phyloP scores from a whole-genome alignment of 2,888 invertebrate genomes.

The Chaitophorus viminalis region DNA sequence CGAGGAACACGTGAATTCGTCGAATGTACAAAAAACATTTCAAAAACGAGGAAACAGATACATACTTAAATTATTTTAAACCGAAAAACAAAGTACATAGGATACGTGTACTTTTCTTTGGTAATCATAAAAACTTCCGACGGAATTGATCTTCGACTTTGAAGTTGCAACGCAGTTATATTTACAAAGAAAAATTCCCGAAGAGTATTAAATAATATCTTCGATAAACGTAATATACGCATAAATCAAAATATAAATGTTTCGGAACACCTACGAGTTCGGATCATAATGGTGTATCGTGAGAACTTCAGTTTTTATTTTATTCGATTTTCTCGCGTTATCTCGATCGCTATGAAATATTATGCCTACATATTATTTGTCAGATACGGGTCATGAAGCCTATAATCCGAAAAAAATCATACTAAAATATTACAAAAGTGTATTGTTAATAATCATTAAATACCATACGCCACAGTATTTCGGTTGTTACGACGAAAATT shows the following conservation, averaged over 20 bases:
- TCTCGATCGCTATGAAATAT: too few species aligned
- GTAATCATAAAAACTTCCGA: neutral
- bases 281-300: neutral
- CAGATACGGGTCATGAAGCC: too few species aligned
- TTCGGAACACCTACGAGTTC: neutral
- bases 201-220: neutral
- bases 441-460: too few species aligned
- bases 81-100: neutral
- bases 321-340: too few species aligned
- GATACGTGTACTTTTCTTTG: neutral
- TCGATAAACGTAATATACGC: neutral
- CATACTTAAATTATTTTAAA: neutral
- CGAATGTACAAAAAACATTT: neutral
- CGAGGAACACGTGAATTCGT: neutral
- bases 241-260: neutral
- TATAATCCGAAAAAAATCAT: too few species aligned
- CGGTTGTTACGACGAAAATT: too few species aligned
- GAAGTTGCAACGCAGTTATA: neutral
- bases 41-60: neutral
- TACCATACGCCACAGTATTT: too few species aligned
- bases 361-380: too few species aligned
- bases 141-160: neutral
- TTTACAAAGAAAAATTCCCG: neutral
- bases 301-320: neutral
- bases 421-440: too few species aligned